Base-by-base conservation (phyloP, 2,797 vertebrate species). In the Muscicapa striata region DNA sequence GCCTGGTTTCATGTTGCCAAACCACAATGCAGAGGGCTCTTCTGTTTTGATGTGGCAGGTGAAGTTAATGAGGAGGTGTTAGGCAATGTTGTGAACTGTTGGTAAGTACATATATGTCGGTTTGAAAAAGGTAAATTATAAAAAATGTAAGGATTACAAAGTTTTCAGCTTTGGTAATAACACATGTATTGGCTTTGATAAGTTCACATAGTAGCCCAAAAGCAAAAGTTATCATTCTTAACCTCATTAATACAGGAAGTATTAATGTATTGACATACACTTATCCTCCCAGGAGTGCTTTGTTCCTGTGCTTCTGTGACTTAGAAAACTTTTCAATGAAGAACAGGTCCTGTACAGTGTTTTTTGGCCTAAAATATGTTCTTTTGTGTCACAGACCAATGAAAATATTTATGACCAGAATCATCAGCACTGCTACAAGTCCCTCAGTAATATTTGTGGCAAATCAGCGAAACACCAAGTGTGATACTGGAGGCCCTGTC, bases 101-200 rank as follows among this genome's bases (percentile, higher is more conserved):
- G 22, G 13, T 49, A 82, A 67, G 21, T 67, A 41, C 5, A 38
- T 59, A 5, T 24, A n/a, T 17, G 12, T 27, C 19, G 20, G 45
- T 49, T 46, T 84, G 43, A 70, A 46, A 55, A 63, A 74, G 43
- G 10, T 9, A 11, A 51, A 38, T 18, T 62, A 11, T 4, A 55
- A 6, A 66, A 91, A 46, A 49, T 23, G 1, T 30, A 73, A 49
- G 18, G 13, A 48, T 79, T 75, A 36, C 4, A 0, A 23, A 8
- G 11, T 40, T 85, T 89, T 81, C 30, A 62, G 0, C 11, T 86
- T 61, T 23, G 29, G 6, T 62, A 54, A 49, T 43, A 62, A 58
- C 8, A 23, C 1, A 3, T 0, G 0, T 34, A 45, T 67, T 30
- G 36, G 5, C 38, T 92, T 73, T 62, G 30, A 24, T 77, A 54